Conservation (phyloP, 2,797 vertebrate genomes). For the Agapornis canus region DNA sequence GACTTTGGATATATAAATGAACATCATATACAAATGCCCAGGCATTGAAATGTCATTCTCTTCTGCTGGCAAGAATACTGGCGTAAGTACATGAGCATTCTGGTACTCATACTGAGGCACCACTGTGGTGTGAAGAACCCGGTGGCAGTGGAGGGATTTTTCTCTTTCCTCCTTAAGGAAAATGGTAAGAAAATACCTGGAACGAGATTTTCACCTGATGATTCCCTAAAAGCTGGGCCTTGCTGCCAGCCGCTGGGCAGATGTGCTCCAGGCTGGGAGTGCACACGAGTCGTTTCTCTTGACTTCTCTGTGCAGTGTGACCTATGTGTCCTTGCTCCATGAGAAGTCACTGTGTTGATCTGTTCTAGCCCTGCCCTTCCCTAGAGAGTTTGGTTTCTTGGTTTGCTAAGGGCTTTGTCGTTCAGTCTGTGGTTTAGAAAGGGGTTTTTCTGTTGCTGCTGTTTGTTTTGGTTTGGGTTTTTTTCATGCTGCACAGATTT, state of each 20-base stretch:
- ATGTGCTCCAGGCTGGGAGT: too few relatives aligned
- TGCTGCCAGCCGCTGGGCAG: neutral
- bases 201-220: neutral
- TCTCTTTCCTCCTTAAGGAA: neutral
- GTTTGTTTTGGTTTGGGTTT: neutral
- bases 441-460: neutral
- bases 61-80: neutral
- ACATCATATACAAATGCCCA: neutral
- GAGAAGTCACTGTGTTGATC: too few relatives aligned
- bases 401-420: neutral
- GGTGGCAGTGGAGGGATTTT: rapidly evolving
- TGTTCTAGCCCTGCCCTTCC: neutral
- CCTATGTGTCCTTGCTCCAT: neutral
- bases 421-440: neutral
- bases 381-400: neutral
- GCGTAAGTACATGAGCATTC: neutral
- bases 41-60: rapidly evolving
- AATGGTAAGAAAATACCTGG: rapidly evolving
- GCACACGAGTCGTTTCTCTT: neutral
- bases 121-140: too few relatives aligned
- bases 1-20: neutral
- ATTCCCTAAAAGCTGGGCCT: neutral
- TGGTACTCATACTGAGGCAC: rapidly evolving
- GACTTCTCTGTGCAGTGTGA: neutral
- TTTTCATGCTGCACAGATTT: neutral